Percentiles rank a stretch among this genome's conserved stretches.
phyloP scores from a whole-genome alignment of 2,797 vertebrate genomes.

The Paramormyrops hopkinsi region DNA sequence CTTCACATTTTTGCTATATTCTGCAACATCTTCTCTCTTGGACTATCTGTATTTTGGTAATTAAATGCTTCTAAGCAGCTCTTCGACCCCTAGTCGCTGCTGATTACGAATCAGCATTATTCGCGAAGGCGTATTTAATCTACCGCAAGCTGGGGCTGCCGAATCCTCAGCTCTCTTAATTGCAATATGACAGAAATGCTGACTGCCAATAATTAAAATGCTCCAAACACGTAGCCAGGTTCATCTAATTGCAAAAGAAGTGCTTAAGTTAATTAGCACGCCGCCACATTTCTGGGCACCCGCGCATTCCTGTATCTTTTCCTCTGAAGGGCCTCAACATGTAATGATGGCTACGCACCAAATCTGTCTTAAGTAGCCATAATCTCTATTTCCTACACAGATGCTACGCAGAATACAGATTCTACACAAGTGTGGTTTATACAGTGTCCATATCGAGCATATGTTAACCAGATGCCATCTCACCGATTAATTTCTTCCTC shows the following conservation, averaged over 20 bases:
- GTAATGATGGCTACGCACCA: neutral
- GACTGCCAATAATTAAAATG: slow-evolving; percentile 7
- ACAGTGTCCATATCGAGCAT: neutral
- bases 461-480: neutral
- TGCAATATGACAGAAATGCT: slow-evolving; percentile 8
- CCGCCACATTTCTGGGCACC: neutral
- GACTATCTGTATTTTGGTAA: neutral
- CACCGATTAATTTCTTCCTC: neutral
- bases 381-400: neutral
- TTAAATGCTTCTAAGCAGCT: neutral
- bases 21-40: neutral
- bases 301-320: neutral
- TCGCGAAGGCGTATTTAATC: neutral
- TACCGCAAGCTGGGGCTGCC: neutral
- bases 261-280: neutral
- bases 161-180: neutral
- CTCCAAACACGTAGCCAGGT: neutral
- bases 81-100: neutral
- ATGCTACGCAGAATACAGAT: neutral
- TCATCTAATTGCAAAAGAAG: slow-evolving; percentile 1
- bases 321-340: neutral
- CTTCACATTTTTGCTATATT: neutral
- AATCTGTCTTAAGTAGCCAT: neutral
- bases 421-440: neutral
- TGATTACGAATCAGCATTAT: slow-evolving; percentile 10